Evolutionary conservation across 64 coral and sea anemone species (phyloP).

Genomic region (Hydrozoanthus tunicans): DNA sequence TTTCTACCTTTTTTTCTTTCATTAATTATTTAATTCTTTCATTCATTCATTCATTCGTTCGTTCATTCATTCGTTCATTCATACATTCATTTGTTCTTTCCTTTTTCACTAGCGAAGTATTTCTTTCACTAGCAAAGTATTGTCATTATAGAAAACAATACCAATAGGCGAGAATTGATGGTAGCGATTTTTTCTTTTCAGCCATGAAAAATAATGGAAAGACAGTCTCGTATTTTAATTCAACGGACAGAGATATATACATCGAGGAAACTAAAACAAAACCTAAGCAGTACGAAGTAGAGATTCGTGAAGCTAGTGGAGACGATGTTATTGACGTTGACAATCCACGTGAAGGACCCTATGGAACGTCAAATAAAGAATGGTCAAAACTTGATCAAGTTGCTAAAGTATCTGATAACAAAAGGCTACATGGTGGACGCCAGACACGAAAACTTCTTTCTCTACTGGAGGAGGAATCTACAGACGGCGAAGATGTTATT

Average conservation of each 20-base stretch:
- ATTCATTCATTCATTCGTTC: too few relatives aligned
- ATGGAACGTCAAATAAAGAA: background rate
- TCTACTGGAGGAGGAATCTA: background rate
- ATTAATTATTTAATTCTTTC: too few relatives aligned
- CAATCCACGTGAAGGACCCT: background rate
- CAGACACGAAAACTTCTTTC: constrained; percentile 34
- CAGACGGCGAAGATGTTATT: background rate
- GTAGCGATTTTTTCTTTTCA: background rate
- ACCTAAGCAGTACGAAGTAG: constrained; percentile 22
- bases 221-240: background rate
- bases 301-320: constrained; percentile 42
- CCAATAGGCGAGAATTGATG: background rate
- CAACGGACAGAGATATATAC: constrained; percentile 14
- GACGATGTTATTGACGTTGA: background rate
- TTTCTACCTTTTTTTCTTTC: too few relatives aligned
- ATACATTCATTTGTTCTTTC: too few relatives aligned
- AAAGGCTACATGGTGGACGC: constrained; percentile 23
- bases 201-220: background rate
- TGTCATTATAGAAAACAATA: too few relatives aligned
- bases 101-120: too few relatives aligned
- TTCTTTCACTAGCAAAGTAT: too few relatives aligned
- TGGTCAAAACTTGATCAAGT: constrained; percentile 25
- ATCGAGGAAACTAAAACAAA: constrained; percentile 18
- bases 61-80: too few relatives aligned
- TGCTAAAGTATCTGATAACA: constrained; percentile 35